Percentiles rank a stretch among this genome's conserved stretches.
Conservation (phyloP, 2,888 invertebrate species). For the Venustoraphidia nigricollis region DNA sequence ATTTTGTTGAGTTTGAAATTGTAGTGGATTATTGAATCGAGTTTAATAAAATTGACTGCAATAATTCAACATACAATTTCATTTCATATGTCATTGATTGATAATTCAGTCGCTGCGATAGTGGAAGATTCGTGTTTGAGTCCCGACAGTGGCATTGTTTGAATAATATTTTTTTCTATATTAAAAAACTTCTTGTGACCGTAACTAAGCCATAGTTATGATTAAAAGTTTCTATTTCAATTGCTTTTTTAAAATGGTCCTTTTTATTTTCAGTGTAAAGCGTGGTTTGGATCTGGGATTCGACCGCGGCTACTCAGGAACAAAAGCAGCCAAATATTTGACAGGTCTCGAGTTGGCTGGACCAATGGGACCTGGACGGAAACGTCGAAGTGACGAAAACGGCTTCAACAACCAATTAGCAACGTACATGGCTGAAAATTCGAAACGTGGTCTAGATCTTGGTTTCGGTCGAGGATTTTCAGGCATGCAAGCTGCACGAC, state of each 20-base stretch:
- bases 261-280: slow-evolving; percentile 42
- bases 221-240: background rate
- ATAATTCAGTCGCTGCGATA: too few relatives aligned
- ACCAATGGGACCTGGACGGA: slow-evolving; percentile 72
- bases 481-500: slow-evolving; percentile 80
- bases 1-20: too few relatives aligned
- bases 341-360: slow-evolving; percentile 71
- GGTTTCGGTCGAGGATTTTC: slow-evolving; percentile 80
- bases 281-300: slow-evolving; percentile 68
- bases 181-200: too few relatives aligned
- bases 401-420: background rate
- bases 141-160: too few relatives aligned
- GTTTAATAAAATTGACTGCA: too few relatives aligned
- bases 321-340: slow-evolving; percentile 71
- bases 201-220: too few relatives aligned
- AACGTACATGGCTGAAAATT: slow-evolving; percentile 33
- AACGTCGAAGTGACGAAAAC: slow-evolving; percentile 41
- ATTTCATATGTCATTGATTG: too few relatives aligned
- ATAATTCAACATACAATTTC: too few relatives aligned
- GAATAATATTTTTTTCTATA: too few relatives aligned
- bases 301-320: slow-evolving; percentile 68
- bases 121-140: too few relatives aligned
- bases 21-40: too few relatives aligned
- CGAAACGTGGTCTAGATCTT: slow-evolving; percentile 75
- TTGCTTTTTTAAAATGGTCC: background rate